Evolutionary conservation across 2,797 vertebrate genomes (phyloP).

Genomic region (Sardinella longiceps): DNA sequence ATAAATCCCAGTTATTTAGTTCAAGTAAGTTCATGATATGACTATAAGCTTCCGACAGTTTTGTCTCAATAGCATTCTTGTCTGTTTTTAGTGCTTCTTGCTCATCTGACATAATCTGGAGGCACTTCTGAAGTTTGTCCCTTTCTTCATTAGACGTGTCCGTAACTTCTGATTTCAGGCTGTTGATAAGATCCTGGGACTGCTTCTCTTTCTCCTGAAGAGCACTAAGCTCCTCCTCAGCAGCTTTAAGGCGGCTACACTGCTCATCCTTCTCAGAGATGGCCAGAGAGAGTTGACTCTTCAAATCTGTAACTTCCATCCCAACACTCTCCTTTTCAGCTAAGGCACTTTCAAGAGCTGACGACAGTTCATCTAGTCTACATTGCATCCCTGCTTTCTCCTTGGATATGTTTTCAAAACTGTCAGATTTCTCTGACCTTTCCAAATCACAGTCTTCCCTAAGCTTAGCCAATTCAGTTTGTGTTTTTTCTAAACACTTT

Average conservation of each 20-base stretch:
- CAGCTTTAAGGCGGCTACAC: constrained; percentile 59
- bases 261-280: constrained; percentile 68
- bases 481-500: constrained; percentile 65
- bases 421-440: constrained; percentile 60
- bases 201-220: constrained; percentile 65
- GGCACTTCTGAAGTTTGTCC: constrained; percentile 65
- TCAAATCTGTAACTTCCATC: constrained; percentile 64
- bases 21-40: constrained; percentile 64
- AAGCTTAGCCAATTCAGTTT: constrained; percentile 29
- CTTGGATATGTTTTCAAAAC: constrained; percentile 63
- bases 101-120: constrained; percentile 61
- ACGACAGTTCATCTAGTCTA: constrained; percentile 69
- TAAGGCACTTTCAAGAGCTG: constrained; percentile 64
- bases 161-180: constrained; percentile 50
- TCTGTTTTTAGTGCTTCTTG: constrained; percentile 63
- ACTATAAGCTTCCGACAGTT: constrained; percentile 59
- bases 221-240: constrained; percentile 65
- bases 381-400: constrained; percentile 70
- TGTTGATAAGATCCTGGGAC: constrained; percentile 59
- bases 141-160: constrained; percentile 59
- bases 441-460: constrained; percentile 61
- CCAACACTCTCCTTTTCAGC: constrained; percentile 62
- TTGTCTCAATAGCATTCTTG: constrained; percentile 63
- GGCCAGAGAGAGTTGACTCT: constrained; percentile 69
- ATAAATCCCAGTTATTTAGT: constrained; percentile 16